Base-by-base conservation (phyloP, 2,888 invertebrate genomes). In the Hipparchia semele region DNA sequence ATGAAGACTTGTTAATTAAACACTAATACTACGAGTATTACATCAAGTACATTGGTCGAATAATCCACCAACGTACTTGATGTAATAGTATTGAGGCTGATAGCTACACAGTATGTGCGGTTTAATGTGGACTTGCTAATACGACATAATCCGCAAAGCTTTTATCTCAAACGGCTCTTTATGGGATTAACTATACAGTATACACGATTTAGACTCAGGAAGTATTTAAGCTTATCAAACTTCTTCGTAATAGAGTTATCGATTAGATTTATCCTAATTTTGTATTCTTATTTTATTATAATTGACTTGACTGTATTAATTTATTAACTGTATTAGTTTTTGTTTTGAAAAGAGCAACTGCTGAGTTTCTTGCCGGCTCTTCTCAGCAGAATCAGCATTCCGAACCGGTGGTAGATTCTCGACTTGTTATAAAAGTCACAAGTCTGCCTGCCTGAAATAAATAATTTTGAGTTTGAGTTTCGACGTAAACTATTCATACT, bases 111-210 rank as follows among this genome's bases (percentile, higher is more conserved):
- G 84, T 88, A 87, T 87, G 89, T 87, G 85, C 87, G 86, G 83
- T 79, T 82, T 81, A 87, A 87, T 90, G 86, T 88, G 87, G 82
- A 87, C 85, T 86, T 86, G 83, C 87, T 88, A 77, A 78, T 77
- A 87, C 87, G 86, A 81, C 86, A 83, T 90, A 90, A 90, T 88
- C 89, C 88, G 82, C 72, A 72, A 80, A 83, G 84, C 88, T 86
- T 90, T 89, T 71, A 73, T 68, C 89, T 85, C 84, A 79, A 83
- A 81, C 86, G 87, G 90, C 91, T 90, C 90, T 91, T 90, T 89
- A 88, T 80, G 85, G 88, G 88, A 89, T 91, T 91, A 90, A 86
- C 87, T 87, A 86, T 86, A 88, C 73, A 70, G 64, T 87, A 86
- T 86, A 88, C 73, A 70, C 68, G 73, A 73, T 73, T 68, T 64